Base-by-base conservation (phyloP, 2,797 vertebrate species). In the Falco berigora region DNA sequence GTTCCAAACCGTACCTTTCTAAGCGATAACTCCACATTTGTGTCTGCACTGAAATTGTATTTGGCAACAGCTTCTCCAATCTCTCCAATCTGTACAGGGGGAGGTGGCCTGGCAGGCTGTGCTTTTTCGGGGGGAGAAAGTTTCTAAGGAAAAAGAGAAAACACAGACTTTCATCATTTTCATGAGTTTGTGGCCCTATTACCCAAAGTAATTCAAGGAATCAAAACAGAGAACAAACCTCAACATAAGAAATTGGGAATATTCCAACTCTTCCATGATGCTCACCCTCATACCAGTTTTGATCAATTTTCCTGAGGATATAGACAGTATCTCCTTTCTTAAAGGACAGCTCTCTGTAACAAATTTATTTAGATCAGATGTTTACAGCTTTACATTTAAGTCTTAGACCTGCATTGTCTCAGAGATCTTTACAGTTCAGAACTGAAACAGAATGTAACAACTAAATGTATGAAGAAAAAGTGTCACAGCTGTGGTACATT, bases 271-370 rank as follows among this genome's bases (percentile, higher is more conserved):
- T 98, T 83, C 99, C 99, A 5, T 98, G 98, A 88, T 99, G 98
- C 90, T 99, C 99, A 86, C 99, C 99, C 94, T 99, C 99, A 83
- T 99, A 99, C 99, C 99, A 99, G 97, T 99, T 99, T 95, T 98
- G 99, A 98, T 99, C 99, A 80, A 99, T 99, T 98, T 99, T 99
- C 96, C 99, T 98, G 98, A 99, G 98, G 98, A 99, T 99, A 98
- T 99, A 99, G 92, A 99, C 98, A 6, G 99, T 98, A 88, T 99
- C 99, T 64, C 99, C 99, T 98, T 99, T 99, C 98, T 99, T 99
- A 98, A 99, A 99, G 21, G 99, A 99, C 97, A 99, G 97, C 98
- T 99, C 99, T 98, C 99, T 99, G 98, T 28, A 98, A 98, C 87
- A 98, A 88, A 98, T 76, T 68, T 77, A 83, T 88, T 96, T 86